These are phyloP conservation scores for Aphidius gifuensis DNA, from an alignment of 1,140 invertebrate species.

Conservation along the genomic window DNA sequence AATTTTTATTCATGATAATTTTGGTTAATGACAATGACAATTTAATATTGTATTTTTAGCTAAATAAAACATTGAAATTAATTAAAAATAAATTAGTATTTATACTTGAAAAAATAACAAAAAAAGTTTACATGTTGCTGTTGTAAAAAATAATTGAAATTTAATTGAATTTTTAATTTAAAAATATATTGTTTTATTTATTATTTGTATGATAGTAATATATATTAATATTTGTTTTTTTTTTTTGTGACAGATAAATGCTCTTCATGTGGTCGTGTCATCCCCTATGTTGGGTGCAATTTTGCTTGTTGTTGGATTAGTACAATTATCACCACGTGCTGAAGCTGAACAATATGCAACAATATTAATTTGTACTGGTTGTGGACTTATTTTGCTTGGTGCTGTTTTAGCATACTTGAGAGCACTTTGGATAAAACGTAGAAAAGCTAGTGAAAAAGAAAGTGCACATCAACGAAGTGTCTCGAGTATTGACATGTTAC, in stretches of 20 bases:
- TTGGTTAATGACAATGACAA: too few relatives aligned
- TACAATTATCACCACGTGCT: conserved; percentile 74
- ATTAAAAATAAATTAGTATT: too few relatives aligned
- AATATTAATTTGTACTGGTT: conserved; percentile 65
- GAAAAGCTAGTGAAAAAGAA: conserved; percentile 44
- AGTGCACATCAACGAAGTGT: conserved; percentile 49
- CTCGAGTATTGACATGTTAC: conserved; percentile 50
- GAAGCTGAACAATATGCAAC: conserved; percentile 72
- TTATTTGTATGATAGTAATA: too few relatives aligned
- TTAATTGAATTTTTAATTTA: too few relatives aligned
- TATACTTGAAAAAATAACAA: too few relatives aligned
- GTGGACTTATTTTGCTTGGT: conserved; percentile 54
- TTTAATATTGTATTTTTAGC: too few relatives aligned
- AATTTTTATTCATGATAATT: too few relatives aligned
- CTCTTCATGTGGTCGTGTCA: conserved; percentile 71
- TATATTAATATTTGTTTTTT: background rate
- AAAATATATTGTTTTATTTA: too few relatives aligned
- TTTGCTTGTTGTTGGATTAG: conserved; percentile 72
- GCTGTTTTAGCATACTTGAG: conserved; percentile 42
- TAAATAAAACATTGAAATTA: too few relatives aligned
- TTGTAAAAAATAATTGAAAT: too few relatives aligned
- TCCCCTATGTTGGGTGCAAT: conserved; percentile 70
- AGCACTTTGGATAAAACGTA: conserved; percentile 46
- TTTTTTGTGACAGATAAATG: conserved; percentile 58
- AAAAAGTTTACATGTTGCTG: too few relatives aligned